Conservation (phyloP, 1,140 invertebrate genomes). For the Ostrea edulis region DNA sequence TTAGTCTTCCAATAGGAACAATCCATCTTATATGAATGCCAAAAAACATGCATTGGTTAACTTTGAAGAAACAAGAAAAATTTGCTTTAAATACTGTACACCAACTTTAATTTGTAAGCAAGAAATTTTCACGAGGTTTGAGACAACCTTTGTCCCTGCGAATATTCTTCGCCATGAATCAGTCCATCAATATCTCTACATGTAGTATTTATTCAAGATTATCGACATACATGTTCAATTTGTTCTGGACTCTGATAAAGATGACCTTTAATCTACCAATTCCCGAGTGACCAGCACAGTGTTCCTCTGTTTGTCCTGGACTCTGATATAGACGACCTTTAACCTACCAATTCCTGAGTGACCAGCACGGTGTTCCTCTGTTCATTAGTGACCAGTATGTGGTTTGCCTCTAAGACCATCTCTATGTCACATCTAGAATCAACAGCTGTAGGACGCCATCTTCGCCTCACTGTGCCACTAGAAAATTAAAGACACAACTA, state of each 20-base stretch:
- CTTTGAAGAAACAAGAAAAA: no score
- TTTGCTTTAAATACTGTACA: background rate
- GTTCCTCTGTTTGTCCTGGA: conserved; percentile 82
- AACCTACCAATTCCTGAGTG: conserved; percentile 84
- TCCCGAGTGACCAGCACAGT: conserved; percentile 85
- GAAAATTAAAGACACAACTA: conserved; percentile 46
- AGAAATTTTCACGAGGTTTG: no score
- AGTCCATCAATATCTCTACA: no score
- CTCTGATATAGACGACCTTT: background rate
- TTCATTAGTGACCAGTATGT: conserved; percentile 86
- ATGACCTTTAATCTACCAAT: conserved; percentile 76
- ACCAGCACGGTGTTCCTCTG: conserved; percentile 82
- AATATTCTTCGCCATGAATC: no score
- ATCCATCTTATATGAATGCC: no score
- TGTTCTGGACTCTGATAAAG: no score
- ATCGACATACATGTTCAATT: no score
- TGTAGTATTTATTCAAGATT: no score
- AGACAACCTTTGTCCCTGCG: no score
- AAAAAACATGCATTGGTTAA: no score
- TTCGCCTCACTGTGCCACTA: conserved; percentile 88
- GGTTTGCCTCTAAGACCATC: conserved; percentile 87
- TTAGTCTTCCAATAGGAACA: no score
- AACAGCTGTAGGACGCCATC: conserved; percentile 84
- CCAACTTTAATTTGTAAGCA: no score
- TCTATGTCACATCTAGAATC: conserved; percentile 86